Percentiles rank a stretch among this genome's conserved stretches.
These are phyloP conservation scores for Metellina segmentata DNA, from an alignment of 2,888 invertebrate species.

Conservation along the genomic window DNA sequence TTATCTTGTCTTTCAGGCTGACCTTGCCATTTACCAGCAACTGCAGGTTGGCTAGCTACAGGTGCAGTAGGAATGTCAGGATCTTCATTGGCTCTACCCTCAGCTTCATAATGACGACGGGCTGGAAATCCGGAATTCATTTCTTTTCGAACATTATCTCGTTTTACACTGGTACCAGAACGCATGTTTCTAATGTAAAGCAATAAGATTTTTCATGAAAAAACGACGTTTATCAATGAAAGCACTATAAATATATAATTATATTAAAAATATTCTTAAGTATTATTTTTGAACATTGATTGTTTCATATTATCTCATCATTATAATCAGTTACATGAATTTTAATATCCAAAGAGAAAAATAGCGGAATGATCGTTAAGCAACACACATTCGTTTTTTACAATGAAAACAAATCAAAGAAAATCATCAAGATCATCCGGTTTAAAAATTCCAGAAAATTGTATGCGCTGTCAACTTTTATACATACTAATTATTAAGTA, in stretches of 20 bases:
- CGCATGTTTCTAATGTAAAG: constrained; percentile 7
- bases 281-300: background rate
- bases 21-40: background rate
- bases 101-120: constrained; percentile 76
- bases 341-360: too few relatives aligned
- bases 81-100: constrained; percentile 77
- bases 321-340: background rate
- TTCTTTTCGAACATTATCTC: constrained; percentile 70
- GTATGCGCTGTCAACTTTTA: too few relatives aligned
- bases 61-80: constrained; percentile 35
- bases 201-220: background rate
- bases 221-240: background rate
- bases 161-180: constrained; percentile 31
- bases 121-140: constrained; percentile 71
- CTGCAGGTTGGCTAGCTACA: background rate
- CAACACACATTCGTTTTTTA: too few relatives aligned
- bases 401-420: too few relatives aligned
- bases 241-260: background rate
- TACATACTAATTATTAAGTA: too few relatives aligned
- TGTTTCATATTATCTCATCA: background rate
- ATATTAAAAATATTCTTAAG: background rate
- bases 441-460: too few relatives aligned
- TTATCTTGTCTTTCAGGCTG: constrained; percentile 51
- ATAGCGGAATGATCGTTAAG: too few relatives aligned
- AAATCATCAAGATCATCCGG: too few relatives aligned